Percentiles rank a stretch among this genome's conserved stretches.
Evolutionary conservation across 64 coral and sea anemone genomes (phyloP).

Genomic region (Stylophora pistillata): DNA sequence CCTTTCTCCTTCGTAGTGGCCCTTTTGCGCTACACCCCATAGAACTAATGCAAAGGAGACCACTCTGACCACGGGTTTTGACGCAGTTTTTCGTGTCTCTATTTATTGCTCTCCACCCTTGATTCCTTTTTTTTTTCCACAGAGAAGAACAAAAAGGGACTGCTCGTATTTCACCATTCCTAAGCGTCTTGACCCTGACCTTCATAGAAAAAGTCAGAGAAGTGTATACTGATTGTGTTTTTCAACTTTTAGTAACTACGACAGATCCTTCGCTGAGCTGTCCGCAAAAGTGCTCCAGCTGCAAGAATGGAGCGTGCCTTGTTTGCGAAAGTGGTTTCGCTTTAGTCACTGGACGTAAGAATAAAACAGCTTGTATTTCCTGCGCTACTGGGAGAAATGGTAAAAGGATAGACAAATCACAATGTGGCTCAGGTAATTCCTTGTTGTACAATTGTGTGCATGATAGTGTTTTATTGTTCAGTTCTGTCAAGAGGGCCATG

Average conservation of each 20-base stretch:
- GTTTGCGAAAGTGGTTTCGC: constrained; percentile 5
- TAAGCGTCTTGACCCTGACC: neutral
- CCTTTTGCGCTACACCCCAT: too few relatives aligned
- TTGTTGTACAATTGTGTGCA: neutral
- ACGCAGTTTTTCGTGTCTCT: too few relatives aligned
- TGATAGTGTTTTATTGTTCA: too few relatives aligned
- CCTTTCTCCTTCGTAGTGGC: too few relatives aligned
- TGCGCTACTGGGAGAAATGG: neutral
- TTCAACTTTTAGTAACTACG: neutral
- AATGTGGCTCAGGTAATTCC: neutral
- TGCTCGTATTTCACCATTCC: too few relatives aligned
- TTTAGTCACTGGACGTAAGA: neutral
- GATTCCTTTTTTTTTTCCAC: too few relatives aligned
- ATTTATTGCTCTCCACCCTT: too few relatives aligned
- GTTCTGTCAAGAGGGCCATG: too few relatives aligned
- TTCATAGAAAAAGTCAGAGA: neutral
- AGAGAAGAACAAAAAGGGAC: too few relatives aligned
- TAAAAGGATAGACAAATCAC: neutral
- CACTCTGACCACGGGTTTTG: too few relatives aligned
- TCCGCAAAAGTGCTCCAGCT: constrained; percentile 12
- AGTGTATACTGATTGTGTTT: neutral
- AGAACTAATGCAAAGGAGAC: too few relatives aligned
- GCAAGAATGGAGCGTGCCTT: neutral
- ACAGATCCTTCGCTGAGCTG: neutral
- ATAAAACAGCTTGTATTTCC: neutral